Evolutionary conservation across 2,113 vertebrate genomes (phyloP).

Genomic region (Ramphastos sulfuratus): DNA sequence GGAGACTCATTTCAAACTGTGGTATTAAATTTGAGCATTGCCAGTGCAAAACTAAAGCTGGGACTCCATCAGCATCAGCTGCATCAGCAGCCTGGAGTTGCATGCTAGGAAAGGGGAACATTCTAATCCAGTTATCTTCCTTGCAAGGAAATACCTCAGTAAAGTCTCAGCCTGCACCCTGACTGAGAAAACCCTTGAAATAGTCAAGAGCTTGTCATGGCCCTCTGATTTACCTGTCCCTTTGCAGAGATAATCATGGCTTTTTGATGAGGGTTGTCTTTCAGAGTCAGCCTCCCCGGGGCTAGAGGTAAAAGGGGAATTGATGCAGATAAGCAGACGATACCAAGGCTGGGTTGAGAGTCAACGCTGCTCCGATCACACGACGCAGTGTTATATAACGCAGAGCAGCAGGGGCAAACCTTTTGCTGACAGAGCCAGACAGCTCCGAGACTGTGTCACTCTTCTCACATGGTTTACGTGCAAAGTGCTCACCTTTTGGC

Average conservation of each 20-base stretch:
- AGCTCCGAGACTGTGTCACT: background rate
- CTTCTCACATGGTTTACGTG: background rate
- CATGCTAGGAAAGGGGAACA: background rate
- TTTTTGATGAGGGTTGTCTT: background rate
- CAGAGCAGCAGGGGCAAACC: background rate
- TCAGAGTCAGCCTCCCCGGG: background rate
- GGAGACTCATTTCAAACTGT: background rate
- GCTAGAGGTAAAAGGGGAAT: background rate
- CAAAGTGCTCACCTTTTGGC: slow-evolving; percentile 28
- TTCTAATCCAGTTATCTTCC: background rate
- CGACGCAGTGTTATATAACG: background rate
- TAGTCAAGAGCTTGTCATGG: background rate
- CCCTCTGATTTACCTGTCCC: background rate
- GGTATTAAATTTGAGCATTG: slow-evolving; percentile 20
- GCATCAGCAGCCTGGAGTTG: background rate
- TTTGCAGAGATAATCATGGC: background rate
- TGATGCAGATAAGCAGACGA: background rate
- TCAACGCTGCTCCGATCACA: background rate
- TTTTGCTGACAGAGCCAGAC: background rate
- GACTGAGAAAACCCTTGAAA: background rate
- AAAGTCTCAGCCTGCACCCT: background rate
- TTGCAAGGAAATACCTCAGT: background rate
- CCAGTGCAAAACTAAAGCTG: background rate
- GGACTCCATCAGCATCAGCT: background rate
- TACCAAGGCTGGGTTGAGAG: background rate